Conservation (phyloP, 2,113 vertebrate species). For the Campylomormyrus tamandua region DNA sequence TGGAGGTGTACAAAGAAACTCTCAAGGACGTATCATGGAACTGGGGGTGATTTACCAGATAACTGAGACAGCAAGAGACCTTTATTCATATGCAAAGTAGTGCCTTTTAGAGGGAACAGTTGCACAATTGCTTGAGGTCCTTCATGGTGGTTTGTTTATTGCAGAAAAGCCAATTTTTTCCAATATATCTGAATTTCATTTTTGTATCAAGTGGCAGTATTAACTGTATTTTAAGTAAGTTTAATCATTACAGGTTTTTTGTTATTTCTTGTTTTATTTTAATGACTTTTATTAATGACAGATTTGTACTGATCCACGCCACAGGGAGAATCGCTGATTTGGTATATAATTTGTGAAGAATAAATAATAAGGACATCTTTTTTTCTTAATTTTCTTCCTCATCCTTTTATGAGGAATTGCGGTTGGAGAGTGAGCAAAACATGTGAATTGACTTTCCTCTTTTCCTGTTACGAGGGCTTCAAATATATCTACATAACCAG, state of each 20-base stretch:
- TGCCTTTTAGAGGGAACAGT: conserved; percentile 3
- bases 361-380: background rate
- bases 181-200: conserved; percentile 10
- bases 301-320: background rate
- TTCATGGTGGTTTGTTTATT: background rate
- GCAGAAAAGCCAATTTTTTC: conserved; percentile 20
- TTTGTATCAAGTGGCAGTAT: background rate
- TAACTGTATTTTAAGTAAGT: background rate
- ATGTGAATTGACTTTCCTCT: background rate
- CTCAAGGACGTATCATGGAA: background rate
- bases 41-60: background rate
- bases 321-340: background rate
- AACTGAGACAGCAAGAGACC: background rate
- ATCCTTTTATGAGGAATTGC: background rate
- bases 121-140: background rate
- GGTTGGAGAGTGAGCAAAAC: background rate
- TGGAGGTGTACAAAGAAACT: background rate
- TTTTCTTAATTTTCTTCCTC: background rate
- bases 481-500: background rate
- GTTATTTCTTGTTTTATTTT: background rate
- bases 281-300: background rate
- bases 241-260: background rate
- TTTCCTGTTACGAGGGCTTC: background rate
- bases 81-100: conserved; percentile 6
- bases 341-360: background rate